A percentile compares a stretch with the other conserved stretches of the same genome.
Conservation (phyloP, 2,113 vertebrate species). For the Opisthocomus hoazin region DNA sequence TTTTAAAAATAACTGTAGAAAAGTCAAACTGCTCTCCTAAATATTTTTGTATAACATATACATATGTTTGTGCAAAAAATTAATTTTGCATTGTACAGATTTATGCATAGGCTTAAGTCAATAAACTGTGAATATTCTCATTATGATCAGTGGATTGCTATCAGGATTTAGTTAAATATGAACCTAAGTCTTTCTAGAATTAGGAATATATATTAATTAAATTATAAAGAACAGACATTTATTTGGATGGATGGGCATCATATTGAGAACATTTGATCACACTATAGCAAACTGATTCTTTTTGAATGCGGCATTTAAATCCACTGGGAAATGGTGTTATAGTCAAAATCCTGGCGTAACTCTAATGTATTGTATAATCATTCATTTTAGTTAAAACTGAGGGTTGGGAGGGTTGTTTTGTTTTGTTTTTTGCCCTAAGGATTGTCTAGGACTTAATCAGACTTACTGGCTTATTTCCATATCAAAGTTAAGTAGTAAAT, state of each 20-base stretch:
- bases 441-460: neutral
- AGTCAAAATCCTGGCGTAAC: neutral
- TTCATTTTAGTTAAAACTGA: neutral
- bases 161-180: conserved; percentile 8
- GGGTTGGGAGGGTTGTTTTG: neutral
- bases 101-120: neutral
- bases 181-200: neutral
- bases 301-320: neutral
- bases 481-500: conserved; percentile 44
- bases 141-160: neutral
- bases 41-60: neutral
- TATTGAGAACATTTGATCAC: neutral
- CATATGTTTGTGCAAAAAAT: neutral
- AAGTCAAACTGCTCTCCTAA: neutral
- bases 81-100: neutral
- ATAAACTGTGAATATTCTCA: neutral
- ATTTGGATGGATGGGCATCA: neutral
- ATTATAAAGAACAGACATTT: neutral
- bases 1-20: neutral
- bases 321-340: neutral
- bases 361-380: neutral
- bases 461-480: conserved; percentile 26
- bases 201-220: neutral
- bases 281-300: neutral
- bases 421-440: neutral